Evolutionary conservation across 1,140 invertebrate genomes (phyloP).

Genomic region (Ridgeia piscesae): DNA sequence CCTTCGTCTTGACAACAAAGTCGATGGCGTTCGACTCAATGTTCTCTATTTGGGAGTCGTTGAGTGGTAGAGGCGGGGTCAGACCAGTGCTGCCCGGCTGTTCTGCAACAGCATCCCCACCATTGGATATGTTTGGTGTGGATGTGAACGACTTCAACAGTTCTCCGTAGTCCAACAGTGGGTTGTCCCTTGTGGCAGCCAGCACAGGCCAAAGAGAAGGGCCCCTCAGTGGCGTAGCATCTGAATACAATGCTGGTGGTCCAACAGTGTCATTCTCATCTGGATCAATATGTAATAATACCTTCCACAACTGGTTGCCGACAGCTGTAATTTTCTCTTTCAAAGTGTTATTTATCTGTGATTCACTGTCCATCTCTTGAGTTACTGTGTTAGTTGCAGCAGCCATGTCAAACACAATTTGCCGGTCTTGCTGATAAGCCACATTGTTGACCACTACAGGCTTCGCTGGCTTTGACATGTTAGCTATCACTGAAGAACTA

Average conservation of each 20-base stretch:
- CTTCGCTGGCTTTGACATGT: background rate
- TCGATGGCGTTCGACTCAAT: background rate
- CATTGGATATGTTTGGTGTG: background rate
- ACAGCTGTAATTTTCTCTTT: background rate
- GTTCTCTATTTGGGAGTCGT: background rate
- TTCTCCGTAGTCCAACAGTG: background rate
- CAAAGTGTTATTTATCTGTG: background rate
- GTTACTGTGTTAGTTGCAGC: background rate
- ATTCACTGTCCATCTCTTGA: background rate
- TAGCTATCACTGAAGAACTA: background rate
- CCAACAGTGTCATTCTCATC: background rate
- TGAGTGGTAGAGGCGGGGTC: background rate
- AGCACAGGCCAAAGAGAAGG: background rate
- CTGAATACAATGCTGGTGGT: background rate
- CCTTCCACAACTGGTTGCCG: background rate
- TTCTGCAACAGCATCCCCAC: too few species aligned
- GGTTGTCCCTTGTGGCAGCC: background rate
- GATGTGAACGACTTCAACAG: background rate
- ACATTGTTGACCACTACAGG: background rate
- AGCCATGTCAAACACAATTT: background rate
- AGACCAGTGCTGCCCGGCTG: background rate
- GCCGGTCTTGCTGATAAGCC: background rate
- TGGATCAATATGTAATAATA: background rate
- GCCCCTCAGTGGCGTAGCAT: background rate
- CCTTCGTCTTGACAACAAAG: conserved; percentile 15